phyloP scores from a whole-genome alignment of 1,140 invertebrate species.

The Drosophila jambulina region DNA sequence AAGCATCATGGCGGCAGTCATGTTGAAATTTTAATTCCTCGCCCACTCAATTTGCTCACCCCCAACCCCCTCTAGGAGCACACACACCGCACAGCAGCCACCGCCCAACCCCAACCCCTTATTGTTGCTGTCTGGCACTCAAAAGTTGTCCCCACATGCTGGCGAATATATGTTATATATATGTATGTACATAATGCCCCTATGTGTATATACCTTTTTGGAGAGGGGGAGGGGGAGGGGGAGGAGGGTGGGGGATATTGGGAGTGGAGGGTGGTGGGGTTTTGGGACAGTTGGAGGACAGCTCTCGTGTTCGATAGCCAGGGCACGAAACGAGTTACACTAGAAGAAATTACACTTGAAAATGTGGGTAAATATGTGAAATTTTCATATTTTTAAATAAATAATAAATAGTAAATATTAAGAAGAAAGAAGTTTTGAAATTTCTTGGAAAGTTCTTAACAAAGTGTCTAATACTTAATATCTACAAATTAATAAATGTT shows the following conservation, averaged over 20 bases:
- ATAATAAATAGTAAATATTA: too few species aligned
- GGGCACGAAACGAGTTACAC: conserved; percentile 30
- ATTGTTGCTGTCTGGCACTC: conserved; percentile 77
- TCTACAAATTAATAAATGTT: too few species aligned
- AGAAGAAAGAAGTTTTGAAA: too few species aligned
- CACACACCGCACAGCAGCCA: background rate
- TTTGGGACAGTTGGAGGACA: conserved; percentile 51
- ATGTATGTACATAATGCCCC: conserved; percentile 15
- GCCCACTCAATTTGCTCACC: conserved; percentile 76
- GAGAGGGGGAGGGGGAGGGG: background rate
- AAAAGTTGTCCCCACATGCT: conserved; percentile 63
- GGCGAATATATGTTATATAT: conserved; percentile 7
- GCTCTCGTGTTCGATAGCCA: conserved; percentile 49
- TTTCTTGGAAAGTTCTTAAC: too few species aligned
- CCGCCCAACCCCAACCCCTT: conserved; percentile 9
- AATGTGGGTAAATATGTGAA: too few species aligned
- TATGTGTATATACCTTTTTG: background rate
- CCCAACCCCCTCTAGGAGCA: background rate
- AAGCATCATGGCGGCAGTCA: conserved; percentile 79
- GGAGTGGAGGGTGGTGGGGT: conserved; percentile 6
- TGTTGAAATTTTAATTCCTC: conserved; percentile 83
- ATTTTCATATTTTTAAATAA: too few species aligned
- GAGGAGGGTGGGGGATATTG: background rate
- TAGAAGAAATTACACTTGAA: background rate
- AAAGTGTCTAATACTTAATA: too few species aligned